phyloP scores from a whole-genome alignment of 2,888 invertebrate species.

The Yponomeuta evonymella region DNA sequence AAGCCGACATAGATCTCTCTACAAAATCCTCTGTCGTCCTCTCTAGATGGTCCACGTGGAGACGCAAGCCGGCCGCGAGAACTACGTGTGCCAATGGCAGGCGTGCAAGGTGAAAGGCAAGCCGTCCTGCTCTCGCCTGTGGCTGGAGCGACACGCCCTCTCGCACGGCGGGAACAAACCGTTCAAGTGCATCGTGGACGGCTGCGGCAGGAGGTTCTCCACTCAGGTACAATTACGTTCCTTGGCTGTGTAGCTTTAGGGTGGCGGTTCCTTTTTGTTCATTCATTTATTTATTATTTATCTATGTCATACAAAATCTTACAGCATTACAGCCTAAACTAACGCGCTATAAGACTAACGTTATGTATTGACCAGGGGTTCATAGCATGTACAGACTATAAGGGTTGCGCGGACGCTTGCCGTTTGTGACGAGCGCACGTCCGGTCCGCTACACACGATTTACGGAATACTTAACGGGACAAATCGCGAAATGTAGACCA shows the following conservation, averaged over 20 bases:
- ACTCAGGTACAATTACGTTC: slow-evolving; percentile 82
- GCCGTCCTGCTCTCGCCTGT: slow-evolving; percentile 92
- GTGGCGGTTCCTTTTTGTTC: background rate
- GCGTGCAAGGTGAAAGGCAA: slow-evolving; percentile 96
- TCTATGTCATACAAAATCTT: no score
- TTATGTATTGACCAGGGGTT: no score
- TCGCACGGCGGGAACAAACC: slow-evolving; percentile 95
- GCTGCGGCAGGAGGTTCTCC: slow-evolving; percentile 91
- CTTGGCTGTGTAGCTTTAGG: slow-evolving; percentile 19
- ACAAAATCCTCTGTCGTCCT: slow-evolving; percentile 9
- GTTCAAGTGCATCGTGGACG: slow-evolving; percentile 96
- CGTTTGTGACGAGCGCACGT: no score
- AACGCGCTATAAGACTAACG: no score
- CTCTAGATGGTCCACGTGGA: slow-evolving; percentile 88
- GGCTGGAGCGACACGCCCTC: slow-evolving; percentile 94
- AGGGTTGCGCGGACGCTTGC: no score
- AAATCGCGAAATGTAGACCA: no score
- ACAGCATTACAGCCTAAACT: no score
- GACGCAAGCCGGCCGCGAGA: slow-evolving; percentile 87
- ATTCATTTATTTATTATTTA: no score
- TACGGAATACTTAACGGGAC: no score
- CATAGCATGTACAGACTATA: no score
- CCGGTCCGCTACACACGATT: no score
- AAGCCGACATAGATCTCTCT: background rate
- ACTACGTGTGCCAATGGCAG: slow-evolving; percentile 94